Percentiles rank a stretch among this genome's conserved stretches.
These are phyloP conservation scores for Gobio gobio DNA, from an alignment of 2,113 vertebrate species.

Conservation along the genomic window DNA sequence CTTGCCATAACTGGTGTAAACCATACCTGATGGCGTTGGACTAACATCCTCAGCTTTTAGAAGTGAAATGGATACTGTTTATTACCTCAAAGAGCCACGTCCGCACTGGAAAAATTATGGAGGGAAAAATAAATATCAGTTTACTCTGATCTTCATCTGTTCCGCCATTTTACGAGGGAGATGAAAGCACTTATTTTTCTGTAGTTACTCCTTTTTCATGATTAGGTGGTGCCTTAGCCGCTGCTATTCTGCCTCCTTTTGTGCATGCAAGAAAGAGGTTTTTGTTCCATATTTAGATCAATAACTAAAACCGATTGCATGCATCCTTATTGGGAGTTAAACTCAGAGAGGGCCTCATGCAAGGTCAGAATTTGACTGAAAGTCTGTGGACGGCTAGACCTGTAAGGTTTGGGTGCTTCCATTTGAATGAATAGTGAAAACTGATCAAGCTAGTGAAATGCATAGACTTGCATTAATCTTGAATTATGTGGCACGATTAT, in stretches of 20 bases:
- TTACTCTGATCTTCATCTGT: conserved; percentile 55
- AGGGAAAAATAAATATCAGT: conserved; percentile 70
- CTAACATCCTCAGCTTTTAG: conserved; percentile 57
- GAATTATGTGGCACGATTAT: conserved; percentile 7
- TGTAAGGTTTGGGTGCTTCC: conserved; percentile 21
- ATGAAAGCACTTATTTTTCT: conserved; percentile 62
- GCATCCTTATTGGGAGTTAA: conserved; percentile 51
- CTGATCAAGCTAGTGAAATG: conserved; percentile 16
- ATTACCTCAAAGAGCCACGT: conserved; percentile 80
- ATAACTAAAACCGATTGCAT: conserved; percentile 56
- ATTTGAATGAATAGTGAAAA: conserved; percentile 5
- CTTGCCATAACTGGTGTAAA: conserved; percentile 72
- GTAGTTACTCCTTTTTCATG: conserved; percentile 58
- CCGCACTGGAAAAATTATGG: conserved; percentile 63
- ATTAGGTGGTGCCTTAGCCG: conserved; percentile 75
- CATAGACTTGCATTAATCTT: conserved; percentile 13
- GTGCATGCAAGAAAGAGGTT: conserved; percentile 68
- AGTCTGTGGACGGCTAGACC: conserved; percentile 1
- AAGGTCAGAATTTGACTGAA: conserved; percentile 66
- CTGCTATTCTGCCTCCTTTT: conserved; percentile 54
- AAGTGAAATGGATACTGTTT: conserved; percentile 70
- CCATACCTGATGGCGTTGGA: conserved; percentile 64
- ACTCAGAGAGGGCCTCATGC: conserved; percentile 55
- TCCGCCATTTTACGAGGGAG: conserved; percentile 58
- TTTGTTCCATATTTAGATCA: conserved; percentile 66